These are phyloP conservation scores for Stomorhina lunata DNA, from an alignment of 2,888 invertebrate genomes.

Conservation along the genomic window DNA sequence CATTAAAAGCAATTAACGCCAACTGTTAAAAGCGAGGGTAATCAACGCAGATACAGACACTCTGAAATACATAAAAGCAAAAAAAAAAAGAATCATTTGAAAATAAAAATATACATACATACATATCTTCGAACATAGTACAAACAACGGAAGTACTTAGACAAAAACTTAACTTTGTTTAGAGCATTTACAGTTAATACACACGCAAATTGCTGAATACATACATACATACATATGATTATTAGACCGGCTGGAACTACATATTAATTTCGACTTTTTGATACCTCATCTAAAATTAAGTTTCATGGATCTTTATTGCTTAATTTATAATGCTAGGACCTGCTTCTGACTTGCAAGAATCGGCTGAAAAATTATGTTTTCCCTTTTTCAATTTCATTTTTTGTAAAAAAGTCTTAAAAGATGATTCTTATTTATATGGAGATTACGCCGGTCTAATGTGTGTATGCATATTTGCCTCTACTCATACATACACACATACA, in stretches of 20 bases:
- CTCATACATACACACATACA: background rate
- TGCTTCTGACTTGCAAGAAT: too few species aligned
- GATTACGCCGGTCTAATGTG: too few species aligned
- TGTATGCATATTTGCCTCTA: too few species aligned
- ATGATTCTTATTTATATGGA: too few species aligned
- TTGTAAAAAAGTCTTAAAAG: too few species aligned
- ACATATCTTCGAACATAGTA: background rate
- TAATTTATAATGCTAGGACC: too few species aligned
- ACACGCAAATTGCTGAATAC: background rate
- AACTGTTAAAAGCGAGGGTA: conserved; percentile 50
- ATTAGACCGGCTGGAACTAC: too few species aligned
- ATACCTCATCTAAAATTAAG: too few species aligned
- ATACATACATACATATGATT: background rate
- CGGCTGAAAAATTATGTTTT: too few species aligned
- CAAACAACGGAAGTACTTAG: conserved; percentile 7
- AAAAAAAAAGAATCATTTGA: background rate
- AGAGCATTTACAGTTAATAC: background rate
- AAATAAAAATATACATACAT: background rate
- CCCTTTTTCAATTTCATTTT: too few species aligned
- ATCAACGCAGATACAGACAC: conserved; percentile 42
- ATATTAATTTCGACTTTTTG: too few species aligned
- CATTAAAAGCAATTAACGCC: conserved; percentile 63
- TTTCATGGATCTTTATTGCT: too few species aligned
- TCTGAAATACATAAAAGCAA: background rate
- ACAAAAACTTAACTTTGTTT: conserved; percentile 30